Evolutionary conservation across 2,797 vertebrate genomes (phyloP).

Genomic region (Ctenopoma kingsleyae): DNA sequence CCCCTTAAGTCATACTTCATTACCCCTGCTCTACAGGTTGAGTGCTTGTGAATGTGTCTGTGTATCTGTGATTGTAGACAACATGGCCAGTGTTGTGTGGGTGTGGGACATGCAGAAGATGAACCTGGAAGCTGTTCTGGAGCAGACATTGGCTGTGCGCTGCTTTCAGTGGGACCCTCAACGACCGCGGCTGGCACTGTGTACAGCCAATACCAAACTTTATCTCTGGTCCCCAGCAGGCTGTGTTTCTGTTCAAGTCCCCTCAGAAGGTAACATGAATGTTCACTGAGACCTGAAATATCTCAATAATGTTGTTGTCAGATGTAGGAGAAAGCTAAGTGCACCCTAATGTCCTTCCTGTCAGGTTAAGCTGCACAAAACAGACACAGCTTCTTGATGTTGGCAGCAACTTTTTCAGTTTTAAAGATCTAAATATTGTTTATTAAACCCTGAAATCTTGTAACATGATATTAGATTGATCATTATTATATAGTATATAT

Average conservation of each 20-base stretch:
- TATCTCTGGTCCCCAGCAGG: constrained; percentile 94
- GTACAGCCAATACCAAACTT: constrained; percentile 88
- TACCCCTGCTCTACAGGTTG: no score
- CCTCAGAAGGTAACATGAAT: constrained; percentile 87
- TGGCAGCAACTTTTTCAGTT: constrained; percentile 13
- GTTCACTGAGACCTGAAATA: not conserved
- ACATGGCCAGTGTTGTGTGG: constrained; percentile 90
- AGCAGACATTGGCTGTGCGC: constrained; percentile 89
- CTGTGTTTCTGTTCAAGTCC: constrained; percentile 91
- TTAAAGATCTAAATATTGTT: not conserved
- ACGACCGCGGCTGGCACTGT: constrained; percentile 91
- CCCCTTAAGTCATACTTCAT: no score
- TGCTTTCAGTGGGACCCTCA: constrained; percentile 93
- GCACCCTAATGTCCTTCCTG: not conserved
- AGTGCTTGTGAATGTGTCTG: constrained; percentile 11
- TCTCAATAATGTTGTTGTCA: not conserved
- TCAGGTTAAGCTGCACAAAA: not conserved
- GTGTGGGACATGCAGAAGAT: constrained; percentile 94
- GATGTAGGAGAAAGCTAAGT: not conserved
- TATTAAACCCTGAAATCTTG: not conserved
- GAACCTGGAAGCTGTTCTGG: constrained; percentile 87
- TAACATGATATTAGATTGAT: not conserved
- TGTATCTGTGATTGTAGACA: constrained; percentile 83
- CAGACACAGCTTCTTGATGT: not conserved
- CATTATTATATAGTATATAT: not conserved